Conservation (phyloP, 2,113 vertebrate genomes). For the Saguinus imperator region DNA sequence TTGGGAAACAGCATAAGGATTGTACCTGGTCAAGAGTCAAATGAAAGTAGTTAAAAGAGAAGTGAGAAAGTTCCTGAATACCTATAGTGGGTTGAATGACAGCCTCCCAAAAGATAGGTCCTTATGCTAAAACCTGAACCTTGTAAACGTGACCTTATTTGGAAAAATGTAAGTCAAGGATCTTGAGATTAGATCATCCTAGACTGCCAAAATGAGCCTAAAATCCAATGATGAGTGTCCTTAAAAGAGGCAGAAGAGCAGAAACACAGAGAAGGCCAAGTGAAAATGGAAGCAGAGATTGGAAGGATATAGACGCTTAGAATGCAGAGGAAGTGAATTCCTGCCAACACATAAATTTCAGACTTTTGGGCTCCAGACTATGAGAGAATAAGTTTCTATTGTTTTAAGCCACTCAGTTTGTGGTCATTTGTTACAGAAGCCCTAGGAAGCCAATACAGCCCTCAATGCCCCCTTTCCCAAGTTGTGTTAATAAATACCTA, state of each 20-base stretch:
- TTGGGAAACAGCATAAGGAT: neutral
- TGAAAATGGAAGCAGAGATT: neutral
- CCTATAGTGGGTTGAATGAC: neutral
- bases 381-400: neutral
- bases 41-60: constrained; percentile 3
- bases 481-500: neutral
- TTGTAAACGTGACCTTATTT: constrained; percentile 8
- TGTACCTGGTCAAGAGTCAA: neutral
- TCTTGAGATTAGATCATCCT: constrained; percentile 4
- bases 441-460: neutral
- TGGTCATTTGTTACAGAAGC: neutral
- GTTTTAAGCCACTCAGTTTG: neutral
- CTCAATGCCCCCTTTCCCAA: neutral
- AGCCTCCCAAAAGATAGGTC: neutral
- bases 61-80: neutral
- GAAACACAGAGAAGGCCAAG: neutral
- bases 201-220: neutral
- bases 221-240: neutral
- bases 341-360: neutral
- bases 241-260: neutral
- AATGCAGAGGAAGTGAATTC: neutral
- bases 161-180: constrained; percentile 1
- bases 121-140: neutral
- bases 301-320: neutral
- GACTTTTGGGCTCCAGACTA: neutral